Evolutionary conservation across 2,113 vertebrate genomes (phyloP), one percentile per base, ranked within the genome.

Genomic region (Salvelinus namaycush): DNA sequence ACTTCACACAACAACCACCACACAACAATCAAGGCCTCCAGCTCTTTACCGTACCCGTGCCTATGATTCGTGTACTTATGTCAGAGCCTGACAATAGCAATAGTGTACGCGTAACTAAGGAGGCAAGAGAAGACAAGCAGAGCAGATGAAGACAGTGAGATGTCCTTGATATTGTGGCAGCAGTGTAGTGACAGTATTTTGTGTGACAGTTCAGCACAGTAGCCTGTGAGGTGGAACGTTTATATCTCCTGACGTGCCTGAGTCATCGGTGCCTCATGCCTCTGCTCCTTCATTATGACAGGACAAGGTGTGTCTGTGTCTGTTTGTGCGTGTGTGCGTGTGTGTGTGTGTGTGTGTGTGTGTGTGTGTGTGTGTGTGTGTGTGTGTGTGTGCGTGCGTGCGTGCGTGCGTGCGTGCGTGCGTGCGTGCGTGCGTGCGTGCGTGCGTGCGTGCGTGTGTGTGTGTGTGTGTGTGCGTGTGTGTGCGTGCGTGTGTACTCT

Each of bases 211-310:
- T 3, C 11, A 75, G 26, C 73, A 74, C 71, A 49, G 49, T 18
- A 80, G 76, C 79, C 59, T 62, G 59, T 24, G 59, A 22, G 51
- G 51, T 54, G 14, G 51, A 54, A 54, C 16, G 81, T 87, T 92
- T 88, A 92, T 86, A 81, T 87, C 89, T 87, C 83, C 87, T 92
- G 93, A 92, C 92, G 86, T 86, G 85, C 87, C 86, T 92, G 89
- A 93, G 83, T 93, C 93, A 93, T 86, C 78, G 82, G 76, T 83
- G 83, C 85, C 87, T 84, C 64, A 39, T 76, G 51, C 5, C 76
- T 74, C 64, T 39, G 75, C 64, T 86, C 34, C 70, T 75, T 70
- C 76, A 27, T 89, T 79, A 79, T 85, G 90, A 91, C 75, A 74
- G 77, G 39, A 60, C 18, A 13, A 22, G 31, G 59, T 62, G 59